These are phyloP conservation scores for Callospermophilus lateralis DNA, from an alignment of 2,113 vertebrate genomes.

Conservation along the genomic window DNA sequence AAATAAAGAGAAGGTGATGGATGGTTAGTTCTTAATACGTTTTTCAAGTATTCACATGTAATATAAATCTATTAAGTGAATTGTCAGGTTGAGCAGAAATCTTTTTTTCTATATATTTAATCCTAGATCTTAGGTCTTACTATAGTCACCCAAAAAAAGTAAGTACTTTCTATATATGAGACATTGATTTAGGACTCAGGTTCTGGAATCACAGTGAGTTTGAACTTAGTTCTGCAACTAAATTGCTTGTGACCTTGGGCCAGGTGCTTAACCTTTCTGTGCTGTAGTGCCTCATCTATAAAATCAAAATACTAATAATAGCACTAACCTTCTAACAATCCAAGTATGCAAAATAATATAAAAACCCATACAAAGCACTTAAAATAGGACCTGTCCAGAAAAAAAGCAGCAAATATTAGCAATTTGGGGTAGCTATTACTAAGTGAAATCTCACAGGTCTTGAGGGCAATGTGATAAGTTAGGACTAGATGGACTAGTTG, in stretches of 20 bases:
- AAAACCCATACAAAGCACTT: not conserved
- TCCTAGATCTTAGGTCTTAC: not conserved
- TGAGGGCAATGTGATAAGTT: not conserved
- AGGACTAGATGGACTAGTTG: not conserved
- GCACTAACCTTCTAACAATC: not conserved
- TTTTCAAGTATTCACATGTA: not conserved
- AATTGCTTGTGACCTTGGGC: not conserved
- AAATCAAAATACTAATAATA: not conserved
- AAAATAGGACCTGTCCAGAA: not conserved
- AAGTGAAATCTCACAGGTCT: constrained; percentile 27
- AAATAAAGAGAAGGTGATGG: not conserved
- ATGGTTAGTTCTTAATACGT: not conserved
- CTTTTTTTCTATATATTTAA: not conserved
- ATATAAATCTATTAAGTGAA: constrained; percentile 17
- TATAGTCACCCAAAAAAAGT: constrained; percentile 12
- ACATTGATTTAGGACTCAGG: not conserved
- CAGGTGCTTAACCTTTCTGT: not conserved
- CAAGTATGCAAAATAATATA: not conserved
- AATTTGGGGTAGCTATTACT: constrained; percentile 12
- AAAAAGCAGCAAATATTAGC: constrained; percentile 1
- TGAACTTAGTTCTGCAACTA: not conserved
- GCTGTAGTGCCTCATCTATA: not conserved
- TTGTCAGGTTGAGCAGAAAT: not conserved
- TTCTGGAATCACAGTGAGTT: not conserved
- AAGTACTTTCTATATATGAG: not conserved